Evolutionary conservation across 2,113 vertebrate species (phyloP).

Genomic region (Pipra filicauda): DNA sequence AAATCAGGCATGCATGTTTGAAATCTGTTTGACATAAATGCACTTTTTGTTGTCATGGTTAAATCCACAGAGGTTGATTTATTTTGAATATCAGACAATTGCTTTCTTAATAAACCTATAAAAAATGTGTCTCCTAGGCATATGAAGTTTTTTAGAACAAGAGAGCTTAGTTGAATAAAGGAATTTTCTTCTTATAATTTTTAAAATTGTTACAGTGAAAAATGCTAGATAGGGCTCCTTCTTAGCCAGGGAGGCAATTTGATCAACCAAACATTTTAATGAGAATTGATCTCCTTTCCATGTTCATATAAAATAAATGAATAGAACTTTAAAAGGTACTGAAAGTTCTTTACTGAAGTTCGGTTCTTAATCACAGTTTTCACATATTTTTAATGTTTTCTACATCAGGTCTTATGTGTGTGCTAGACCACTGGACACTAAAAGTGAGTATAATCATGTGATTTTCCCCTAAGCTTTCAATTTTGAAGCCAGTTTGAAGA

Average conservation of each 20-base stretch:
- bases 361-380: background rate
- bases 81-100: slow-evolving; percentile 13
- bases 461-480: background rate
- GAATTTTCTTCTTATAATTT: background rate
- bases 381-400: background rate
- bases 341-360: background rate
- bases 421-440: background rate
- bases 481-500: background rate
- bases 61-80: background rate
- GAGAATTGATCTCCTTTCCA: background rate
- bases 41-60: background rate
- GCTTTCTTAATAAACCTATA: background rate
- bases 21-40: background rate
- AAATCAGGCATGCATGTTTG: background rate
- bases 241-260: background rate
- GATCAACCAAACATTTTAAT: background rate
- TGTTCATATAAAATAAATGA: background rate
- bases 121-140: background rate
- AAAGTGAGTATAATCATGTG: background rate
- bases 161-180: background rate
- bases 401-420: background rate
- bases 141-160: background rate
- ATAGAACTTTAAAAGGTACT: background rate
- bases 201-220: background rate
- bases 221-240: background rate